These are phyloP conservation scores for Hypomesus transpacificus DNA, from an alignment of 2,113 vertebrate genomes.

Conservation along the genomic window DNA sequence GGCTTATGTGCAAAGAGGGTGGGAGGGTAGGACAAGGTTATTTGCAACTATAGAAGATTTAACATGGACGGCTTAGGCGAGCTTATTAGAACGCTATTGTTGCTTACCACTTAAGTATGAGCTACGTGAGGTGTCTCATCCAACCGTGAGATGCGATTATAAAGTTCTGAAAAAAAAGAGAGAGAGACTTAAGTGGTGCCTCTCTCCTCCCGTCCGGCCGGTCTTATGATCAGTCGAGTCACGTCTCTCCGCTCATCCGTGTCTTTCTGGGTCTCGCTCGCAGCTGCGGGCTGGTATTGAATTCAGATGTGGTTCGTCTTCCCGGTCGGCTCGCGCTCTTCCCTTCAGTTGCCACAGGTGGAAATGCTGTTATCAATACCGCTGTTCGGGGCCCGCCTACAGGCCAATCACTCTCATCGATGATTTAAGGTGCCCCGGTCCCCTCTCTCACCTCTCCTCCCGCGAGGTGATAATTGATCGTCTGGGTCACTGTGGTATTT, in stretches of 20 bases:
- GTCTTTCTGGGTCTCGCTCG: constrained; percentile 63
- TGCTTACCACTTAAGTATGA: constrained; percentile 32
- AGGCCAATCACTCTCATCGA: constrained; percentile 70
- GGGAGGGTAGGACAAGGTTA: too few species aligned
- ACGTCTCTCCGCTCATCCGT: constrained; percentile 69
- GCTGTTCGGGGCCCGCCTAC: constrained; percentile 58
- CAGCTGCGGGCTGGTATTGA: constrained; percentile 64
- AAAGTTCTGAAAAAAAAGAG: constrained; percentile 44
- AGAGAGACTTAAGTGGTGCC: constrained; percentile 34
- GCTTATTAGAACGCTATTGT: constrained; percentile 1
- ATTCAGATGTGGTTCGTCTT: constrained; percentile 62
- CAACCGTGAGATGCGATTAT: constrained; percentile 26
- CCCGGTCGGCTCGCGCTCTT: constrained; percentile 30
- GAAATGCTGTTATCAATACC: constrained; percentile 70
- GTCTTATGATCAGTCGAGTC: constrained; percentile 67
- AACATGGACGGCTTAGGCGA: too few species aligned
- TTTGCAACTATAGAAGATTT: too few species aligned
- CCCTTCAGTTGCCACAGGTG: constrained; percentile 60
- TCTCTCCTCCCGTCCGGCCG: constrained; percentile 5
- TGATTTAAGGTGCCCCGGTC: constrained; percentile 57
- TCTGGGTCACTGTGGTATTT: constrained; percentile 74
- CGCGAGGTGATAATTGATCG: constrained; percentile 70
- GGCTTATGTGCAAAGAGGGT: too few species aligned
- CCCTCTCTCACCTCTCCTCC: constrained; percentile 44
- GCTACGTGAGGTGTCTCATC: constrained; percentile 40